Evolutionary conservation across 1,140 invertebrate genomes (phyloP).

Genomic region (Acromyrmex echinatior): DNA sequence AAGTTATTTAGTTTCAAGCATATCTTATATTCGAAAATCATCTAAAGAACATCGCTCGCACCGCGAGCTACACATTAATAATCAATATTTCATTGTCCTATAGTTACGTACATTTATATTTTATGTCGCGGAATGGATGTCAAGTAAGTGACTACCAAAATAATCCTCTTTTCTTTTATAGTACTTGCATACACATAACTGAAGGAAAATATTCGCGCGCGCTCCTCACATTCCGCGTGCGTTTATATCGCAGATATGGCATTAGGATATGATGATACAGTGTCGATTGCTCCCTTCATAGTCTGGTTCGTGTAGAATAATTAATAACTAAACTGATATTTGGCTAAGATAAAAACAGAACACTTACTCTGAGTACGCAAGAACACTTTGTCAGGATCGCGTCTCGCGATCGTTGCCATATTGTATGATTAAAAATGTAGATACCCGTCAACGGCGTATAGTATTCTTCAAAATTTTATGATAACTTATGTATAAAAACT

Average conservation of each 20-base stretch:
- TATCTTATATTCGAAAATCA: slow-evolving; percentile 9
- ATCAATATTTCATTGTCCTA: not conserved
- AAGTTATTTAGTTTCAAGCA: slow-evolving; percentile 45
- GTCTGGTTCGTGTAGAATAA: slow-evolving; percentile 15
- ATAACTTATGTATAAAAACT: slow-evolving; percentile 30
- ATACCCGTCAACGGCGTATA: slow-evolving; percentile 21
- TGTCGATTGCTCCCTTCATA: slow-evolving; percentile 33
- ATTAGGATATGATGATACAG: not conserved
- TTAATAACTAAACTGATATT: slow-evolving; percentile 43
- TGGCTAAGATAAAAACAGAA: slow-evolving; percentile 53
- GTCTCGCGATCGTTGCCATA: slow-evolving; percentile 7
- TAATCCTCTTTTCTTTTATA: slow-evolving; percentile 36
- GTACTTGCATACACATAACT: slow-evolving; percentile 18
- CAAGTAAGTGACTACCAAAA: slow-evolving; percentile 16
- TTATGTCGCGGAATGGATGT: slow-evolving; percentile 32
- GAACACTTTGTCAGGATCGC: slow-evolving; percentile 50
- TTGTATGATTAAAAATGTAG: not conserved
- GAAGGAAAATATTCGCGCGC: slow-evolving; percentile 1
- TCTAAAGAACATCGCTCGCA: slow-evolving; percentile 40
- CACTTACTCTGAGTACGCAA: slow-evolving; percentile 47
- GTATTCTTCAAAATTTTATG: slow-evolving; percentile 2
- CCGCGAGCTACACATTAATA: slow-evolving; percentile 30
- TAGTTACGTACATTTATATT: slow-evolving; percentile 11
- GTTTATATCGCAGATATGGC: slow-evolving; percentile 27
- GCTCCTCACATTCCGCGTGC: slow-evolving; percentile 4